Conservation (phyloP, 2,888 invertebrate genomes). For the Apamea anceps region DNA sequence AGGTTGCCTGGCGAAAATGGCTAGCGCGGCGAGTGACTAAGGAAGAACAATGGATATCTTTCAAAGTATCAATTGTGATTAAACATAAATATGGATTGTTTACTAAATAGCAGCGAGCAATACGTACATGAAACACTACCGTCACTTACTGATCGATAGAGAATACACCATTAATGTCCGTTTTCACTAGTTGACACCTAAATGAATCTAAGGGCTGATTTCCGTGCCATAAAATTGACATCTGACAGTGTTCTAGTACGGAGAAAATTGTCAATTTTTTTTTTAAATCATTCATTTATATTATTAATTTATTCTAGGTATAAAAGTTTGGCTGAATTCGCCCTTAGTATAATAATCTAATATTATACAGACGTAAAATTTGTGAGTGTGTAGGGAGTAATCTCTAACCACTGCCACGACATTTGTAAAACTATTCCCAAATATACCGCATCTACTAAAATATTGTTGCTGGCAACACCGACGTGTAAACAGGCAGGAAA, state of each 20-base stretch:
- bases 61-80: slow-evolving; percentile 28
- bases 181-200: neutral
- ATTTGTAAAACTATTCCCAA: slow-evolving; percentile 1
- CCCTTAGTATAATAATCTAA: too few relatives aligned
- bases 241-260: too few relatives aligned
- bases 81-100: slow-evolving; percentile 19
- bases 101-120: slow-evolving; percentile 8
- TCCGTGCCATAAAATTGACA: too few relatives aligned
- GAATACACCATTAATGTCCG: neutral
- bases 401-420: too few relatives aligned
- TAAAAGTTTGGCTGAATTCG: too few relatives aligned
- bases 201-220: neutral
- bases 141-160: neutral
- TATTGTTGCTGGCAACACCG: slow-evolving; percentile 15
- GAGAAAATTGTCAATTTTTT: too few relatives aligned
- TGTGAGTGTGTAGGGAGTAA: too few relatives aligned
- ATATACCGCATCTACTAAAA: slow-evolving; percentile 50
- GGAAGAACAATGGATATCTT: slow-evolving; percentile 30
- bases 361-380: too few relatives aligned
- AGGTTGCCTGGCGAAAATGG: neutral
- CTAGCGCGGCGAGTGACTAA: slow-evolving; percentile 9
- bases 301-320: too few relatives aligned
- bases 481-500: slow-evolving; percentile 68
- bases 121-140: neutral
- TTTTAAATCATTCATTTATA: too few relatives aligned